A percentile compares a stretch with the other conserved stretches of the same genome.
Conservation (phyloP, 2,113 vertebrate genomes). For the Chlorodrepanis virens region DNA sequence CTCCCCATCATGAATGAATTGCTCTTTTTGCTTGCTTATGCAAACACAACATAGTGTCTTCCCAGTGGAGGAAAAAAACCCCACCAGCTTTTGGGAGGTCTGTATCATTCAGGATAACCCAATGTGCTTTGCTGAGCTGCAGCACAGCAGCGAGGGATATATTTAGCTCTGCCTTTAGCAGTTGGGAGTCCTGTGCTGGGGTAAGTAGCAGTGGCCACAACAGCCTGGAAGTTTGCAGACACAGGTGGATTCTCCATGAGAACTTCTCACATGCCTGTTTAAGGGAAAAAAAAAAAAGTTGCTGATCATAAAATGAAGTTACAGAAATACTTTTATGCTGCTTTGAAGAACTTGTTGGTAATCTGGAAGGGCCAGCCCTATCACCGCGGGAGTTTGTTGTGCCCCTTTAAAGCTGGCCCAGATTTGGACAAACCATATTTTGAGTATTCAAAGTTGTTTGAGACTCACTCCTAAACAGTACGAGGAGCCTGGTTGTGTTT, state of each 20-base stretch:
- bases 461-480: not conserved
- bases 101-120: not conserved
- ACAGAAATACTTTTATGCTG: not conserved
- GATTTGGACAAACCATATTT: not conserved
- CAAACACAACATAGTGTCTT: not conserved
- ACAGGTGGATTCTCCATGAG: not conserved
- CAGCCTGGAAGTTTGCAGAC: not conserved
- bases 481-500: not conserved
- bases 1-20: not conserved
- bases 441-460: not conserved
- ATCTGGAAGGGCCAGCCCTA: not conserved
- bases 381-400: not conserved
- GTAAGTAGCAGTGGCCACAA: not conserved
- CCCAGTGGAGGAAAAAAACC: not conserved
- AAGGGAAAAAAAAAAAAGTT: not conserved
- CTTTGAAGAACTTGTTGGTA: not conserved
- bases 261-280: not conserved
- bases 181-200: not conserved
- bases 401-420: not conserved
- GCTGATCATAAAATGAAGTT: not conserved
- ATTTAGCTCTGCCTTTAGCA: constrained; percentile 22
- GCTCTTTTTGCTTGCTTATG: not conserved
- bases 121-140: not conserved
- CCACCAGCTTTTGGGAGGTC: not conserved
- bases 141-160: not conserved